Evolutionary conservation across 2,888 invertebrate genomes (phyloP).

Genomic region (Hydrotaea cyrtoneurina): DNA sequence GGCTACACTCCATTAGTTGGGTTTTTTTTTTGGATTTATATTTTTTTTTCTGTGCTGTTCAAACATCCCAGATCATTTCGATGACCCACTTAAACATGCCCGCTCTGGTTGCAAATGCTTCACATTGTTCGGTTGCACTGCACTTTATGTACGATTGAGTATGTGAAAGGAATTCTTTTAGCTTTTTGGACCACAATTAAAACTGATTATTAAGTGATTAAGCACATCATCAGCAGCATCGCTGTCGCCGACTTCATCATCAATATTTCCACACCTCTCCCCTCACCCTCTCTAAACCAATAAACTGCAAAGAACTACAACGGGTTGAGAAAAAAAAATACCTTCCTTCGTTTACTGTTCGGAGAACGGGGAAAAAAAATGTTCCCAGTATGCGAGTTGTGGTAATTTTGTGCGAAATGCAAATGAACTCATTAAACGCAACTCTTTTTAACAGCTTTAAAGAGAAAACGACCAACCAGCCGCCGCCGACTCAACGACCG

Average conservation of each 20-base stretch:
- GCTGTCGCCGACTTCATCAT: background rate
- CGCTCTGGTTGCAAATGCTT: background rate
- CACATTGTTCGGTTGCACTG: no score
- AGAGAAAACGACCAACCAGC: background rate
- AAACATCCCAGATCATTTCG: background rate
- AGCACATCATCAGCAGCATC: constrained; percentile 34
- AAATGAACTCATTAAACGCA: constrained; percentile 58
- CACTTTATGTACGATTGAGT: background rate
- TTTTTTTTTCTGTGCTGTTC: background rate
- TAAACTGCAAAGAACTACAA: background rate
- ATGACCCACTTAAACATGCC: constrained; percentile 3
- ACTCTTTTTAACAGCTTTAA: constrained; percentile 14
- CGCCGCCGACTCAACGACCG: no score
- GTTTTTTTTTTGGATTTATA: no score
- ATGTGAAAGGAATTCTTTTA: background rate
- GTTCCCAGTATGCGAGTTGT: background rate
- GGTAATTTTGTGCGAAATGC: constrained; percentile 32
- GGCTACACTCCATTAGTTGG: no score
- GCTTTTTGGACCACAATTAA: constrained; percentile 23
- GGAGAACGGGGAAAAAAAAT: background rate
- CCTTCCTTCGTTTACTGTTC: background rate
- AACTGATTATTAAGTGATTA: constrained; percentile 61
- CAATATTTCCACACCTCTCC: background rate
- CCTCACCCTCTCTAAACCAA: background rate
- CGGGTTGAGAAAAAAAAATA: background rate